Base-by-base conservation (phyloP, 1,140 invertebrate species). In the Diorhabda carinulata region DNA sequence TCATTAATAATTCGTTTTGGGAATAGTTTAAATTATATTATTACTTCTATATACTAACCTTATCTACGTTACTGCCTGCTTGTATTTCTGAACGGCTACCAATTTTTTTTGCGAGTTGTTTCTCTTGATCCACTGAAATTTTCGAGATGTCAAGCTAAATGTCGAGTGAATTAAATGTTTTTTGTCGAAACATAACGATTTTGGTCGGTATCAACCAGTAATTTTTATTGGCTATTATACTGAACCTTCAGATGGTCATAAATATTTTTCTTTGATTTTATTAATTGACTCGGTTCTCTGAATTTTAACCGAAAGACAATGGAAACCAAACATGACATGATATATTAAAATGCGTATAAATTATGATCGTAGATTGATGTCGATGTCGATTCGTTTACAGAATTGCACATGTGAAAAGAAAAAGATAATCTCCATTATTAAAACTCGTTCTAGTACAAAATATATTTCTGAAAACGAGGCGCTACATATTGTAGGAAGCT, bases 251-350 rank as follows among this genome's bases (percentile, higher is more conserved):
- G 61, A 43, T 45, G 10, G 61, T 43, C 45, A 63, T 63, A 63
- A 63, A 63, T 63, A 43, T 63, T 43, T 63, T 43, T 43, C 61
- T 63, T 63, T 63, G 43, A 47, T 63, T 63, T 63, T 63, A 63
- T 63, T 63, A 63, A 63, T 63, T 63, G 61, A 44, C 45, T 43
- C 45, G 45, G 61, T 63, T 63, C 61, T 63, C 25, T 63, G 61
- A 63, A 63, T 63, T 45, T 6, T 6, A 63, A 5, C 61, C n/a
- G 61, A 63, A 4, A n/a, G 45, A 63, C 43, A 63, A 9, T 43
- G 9, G 61, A 45, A 63, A 60, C 58, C 9, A 60, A 60, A 41
- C 25, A 43, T 63, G 61, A 63, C 61, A 44, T 41, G 61, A 63
- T 63, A 45, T 44, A 63, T 63, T 63, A 63, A 63, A 63, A 9